phyloP scores from a whole-genome alignment of 2,113 vertebrate genomes.

The Gadus macrocephalus region DNA sequence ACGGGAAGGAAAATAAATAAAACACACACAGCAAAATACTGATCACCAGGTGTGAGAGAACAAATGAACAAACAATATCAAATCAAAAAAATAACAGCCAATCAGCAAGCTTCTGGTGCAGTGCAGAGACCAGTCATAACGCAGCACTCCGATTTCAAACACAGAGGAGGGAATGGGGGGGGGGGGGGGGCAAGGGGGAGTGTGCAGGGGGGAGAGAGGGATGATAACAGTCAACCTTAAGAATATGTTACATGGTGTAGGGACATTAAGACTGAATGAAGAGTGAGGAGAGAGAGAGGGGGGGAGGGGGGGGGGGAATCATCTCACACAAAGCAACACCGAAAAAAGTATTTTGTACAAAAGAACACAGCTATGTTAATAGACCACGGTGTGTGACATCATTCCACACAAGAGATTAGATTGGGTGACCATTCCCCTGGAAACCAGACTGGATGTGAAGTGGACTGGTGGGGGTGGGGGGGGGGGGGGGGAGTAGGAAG shows the following conservation, averaged over 20 bases:
- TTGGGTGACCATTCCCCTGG: conserved; percentile 74
- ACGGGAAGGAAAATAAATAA: too few relatives aligned
- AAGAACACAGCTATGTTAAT: conserved; percentile 36
- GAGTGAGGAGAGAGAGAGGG: conserved; percentile 31
- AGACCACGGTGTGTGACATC: conserved; percentile 71
- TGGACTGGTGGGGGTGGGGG: conserved; percentile 57
- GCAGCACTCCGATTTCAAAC: conserved; percentile 71
- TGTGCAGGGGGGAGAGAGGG: conserved; percentile 61
- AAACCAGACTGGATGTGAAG: conserved; percentile 54
- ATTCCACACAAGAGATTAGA: conserved; percentile 74
- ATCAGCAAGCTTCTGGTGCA: conserved; percentile 76
- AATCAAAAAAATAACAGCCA: conserved; percentile 58
- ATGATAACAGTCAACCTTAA: conserved; percentile 57
- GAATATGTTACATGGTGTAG: conserved; percentile 17
- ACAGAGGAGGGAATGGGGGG: conserved; percentile 58
- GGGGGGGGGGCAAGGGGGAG: conserved; percentile 44
- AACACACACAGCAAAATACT: conserved; percentile 69
- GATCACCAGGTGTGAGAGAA: conserved; percentile 69
- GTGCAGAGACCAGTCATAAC: conserved; percentile 73
- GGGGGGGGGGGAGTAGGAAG: conserved; percentile 52
- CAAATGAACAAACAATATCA: conserved; percentile 27
- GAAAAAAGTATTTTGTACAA: conserved; percentile 44
- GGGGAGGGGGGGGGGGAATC: conserved; percentile 17
- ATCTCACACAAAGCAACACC: conserved; percentile 63
- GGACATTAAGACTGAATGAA: conserved; percentile 50